These are phyloP conservation scores for Colostygia pectinataria DNA, from an alignment of 2,888 invertebrate genomes.

Conservation along the genomic window DNA sequence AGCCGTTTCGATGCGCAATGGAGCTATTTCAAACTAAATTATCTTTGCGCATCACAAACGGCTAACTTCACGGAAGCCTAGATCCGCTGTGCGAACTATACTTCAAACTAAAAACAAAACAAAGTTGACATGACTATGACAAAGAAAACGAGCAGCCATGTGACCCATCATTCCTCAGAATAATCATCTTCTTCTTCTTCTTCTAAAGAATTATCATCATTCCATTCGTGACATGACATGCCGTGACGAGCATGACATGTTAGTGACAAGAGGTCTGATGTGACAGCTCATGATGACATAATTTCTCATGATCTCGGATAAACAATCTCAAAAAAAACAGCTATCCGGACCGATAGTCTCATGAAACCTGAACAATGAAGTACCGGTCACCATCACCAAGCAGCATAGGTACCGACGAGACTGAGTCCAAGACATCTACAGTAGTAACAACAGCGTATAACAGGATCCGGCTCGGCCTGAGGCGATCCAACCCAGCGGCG, in stretches of 20 bases:
- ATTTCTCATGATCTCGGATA: not conserved
- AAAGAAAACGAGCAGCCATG: no score
- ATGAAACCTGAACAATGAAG: conserved; percentile 7
- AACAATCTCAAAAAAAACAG: not conserved
- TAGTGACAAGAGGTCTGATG: not conserved
- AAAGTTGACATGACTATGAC: no score
- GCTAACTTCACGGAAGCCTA: no score
- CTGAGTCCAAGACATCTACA: not conserved
- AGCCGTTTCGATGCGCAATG: no score
- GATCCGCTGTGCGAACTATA: no score
- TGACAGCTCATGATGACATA: conserved; percentile 1
- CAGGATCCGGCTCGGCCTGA: conserved; percentile 46
- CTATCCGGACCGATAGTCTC: not conserved
- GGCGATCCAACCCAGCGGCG: conserved; percentile 54
- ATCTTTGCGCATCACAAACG: no score
- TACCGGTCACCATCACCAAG: not conserved
- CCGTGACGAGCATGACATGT: not conserved
- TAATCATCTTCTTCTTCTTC: no score
- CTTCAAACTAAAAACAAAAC: no score
- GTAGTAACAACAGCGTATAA: conserved; percentile 16
- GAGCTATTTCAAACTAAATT: no score
- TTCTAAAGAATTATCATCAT: no score
- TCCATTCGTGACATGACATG: no score
- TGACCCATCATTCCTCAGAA: no score
- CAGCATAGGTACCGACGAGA: not conserved